Percentiles rank a stretch among this genome's conserved stretches.
These are phyloP conservation scores for Synergus gifuensis DNA, from an alignment of 2,888 invertebrate genomes.

Conservation along the genomic window DNA sequence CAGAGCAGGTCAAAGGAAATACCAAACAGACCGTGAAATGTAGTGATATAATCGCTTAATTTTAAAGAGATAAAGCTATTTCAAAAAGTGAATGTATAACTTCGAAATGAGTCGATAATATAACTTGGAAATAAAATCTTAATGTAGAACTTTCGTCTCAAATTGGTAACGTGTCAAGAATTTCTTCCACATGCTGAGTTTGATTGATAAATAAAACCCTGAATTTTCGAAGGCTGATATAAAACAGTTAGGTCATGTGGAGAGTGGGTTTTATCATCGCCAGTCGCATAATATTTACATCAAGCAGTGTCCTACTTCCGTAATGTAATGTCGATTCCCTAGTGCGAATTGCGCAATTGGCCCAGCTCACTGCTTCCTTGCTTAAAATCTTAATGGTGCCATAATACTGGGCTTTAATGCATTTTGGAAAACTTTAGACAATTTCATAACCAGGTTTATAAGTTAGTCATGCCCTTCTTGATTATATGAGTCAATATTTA, in stretches of 20 bases:
- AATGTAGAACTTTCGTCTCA: no score
- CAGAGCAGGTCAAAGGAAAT: neutral
- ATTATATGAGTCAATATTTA: neutral
- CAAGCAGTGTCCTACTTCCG: neutral
- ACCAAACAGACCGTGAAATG: neutral
- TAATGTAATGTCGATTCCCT: neutral
- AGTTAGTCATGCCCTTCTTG: neutral
- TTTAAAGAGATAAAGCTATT: neutral
- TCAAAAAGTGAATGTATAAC: neutral
- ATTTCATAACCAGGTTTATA: neutral
- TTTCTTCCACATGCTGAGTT: neutral
- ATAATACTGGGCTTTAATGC: neutral
- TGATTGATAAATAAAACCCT: neutral
- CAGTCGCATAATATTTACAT: neutral
- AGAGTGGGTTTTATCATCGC: neutral
- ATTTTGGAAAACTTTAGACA: neutral
- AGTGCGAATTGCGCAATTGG: conserved; percentile 3
- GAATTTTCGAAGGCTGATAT: neutral
- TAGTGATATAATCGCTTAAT: neutral
- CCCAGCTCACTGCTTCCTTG: neutral
- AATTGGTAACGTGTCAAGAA: neutral
- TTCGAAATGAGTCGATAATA: neutral
- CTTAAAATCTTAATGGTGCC: no score
- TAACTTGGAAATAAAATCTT: neutral
- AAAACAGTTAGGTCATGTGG: neutral